Conservation (phyloP, 2,797 vertebrate genomes). For the Crax fasciolata region DNA sequence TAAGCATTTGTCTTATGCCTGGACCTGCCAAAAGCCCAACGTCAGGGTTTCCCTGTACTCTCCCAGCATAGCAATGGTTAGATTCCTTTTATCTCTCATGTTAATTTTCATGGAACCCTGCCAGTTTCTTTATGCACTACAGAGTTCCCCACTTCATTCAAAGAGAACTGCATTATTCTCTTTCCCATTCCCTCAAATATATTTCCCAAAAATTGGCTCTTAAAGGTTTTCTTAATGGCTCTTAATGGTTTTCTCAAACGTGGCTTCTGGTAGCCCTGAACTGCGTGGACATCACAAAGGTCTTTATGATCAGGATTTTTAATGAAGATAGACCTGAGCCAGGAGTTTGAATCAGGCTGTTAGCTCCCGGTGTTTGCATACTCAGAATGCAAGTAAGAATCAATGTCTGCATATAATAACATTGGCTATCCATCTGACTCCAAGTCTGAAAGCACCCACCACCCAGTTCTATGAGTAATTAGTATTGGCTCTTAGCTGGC, state of each 20-base stretch:
- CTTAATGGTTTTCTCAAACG: not conserved
- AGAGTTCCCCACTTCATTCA: constrained; percentile 47
- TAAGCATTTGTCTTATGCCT: constrained; percentile 55
- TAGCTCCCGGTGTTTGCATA: not conserved
- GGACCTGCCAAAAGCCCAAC: constrained; percentile 70
- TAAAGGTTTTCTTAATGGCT: not conserved
- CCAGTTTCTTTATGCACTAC: constrained; percentile 59
- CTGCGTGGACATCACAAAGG: not conserved
- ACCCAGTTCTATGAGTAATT: not conserved
- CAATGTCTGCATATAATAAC: not conserved
- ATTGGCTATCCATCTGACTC: not conserved
- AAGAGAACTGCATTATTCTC: not conserved
- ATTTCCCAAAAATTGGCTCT: not conserved
- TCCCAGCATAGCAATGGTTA: constrained; percentile 64
- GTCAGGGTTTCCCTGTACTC: constrained; percentile 56
- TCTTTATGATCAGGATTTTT: not conserved
- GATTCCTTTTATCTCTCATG: constrained; percentile 68
- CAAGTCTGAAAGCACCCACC: not conserved
- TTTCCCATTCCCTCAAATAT: not conserved
- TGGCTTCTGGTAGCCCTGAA: not conserved
- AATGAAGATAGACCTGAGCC: not conserved
- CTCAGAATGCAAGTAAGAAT: not conserved
- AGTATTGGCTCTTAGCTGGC: not conserved
- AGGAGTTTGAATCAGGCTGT: not conserved
- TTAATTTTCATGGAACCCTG: constrained; percentile 58